phyloP scores from a whole-genome alignment of 1,140 invertebrate species.

The Drosophila tristis region DNA sequence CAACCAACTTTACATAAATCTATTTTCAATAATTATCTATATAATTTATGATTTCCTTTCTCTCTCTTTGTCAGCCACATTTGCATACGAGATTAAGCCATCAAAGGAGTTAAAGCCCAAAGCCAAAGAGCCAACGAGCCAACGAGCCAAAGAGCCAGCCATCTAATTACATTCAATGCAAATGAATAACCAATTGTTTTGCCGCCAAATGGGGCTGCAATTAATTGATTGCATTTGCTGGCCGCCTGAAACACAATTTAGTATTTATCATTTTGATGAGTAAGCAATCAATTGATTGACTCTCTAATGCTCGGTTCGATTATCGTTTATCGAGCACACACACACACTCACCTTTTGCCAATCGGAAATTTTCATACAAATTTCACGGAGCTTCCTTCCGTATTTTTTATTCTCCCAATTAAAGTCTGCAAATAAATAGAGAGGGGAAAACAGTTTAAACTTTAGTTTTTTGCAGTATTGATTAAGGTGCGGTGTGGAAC shows the following conservation, averaged over 20 bases:
- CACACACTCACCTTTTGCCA: slow-evolving; percentile 45
- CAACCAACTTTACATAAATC: slow-evolving; percentile 39
- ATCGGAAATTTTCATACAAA: slow-evolving; percentile 32
- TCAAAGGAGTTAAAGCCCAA: slow-evolving; percentile 57
- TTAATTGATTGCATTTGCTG: slow-evolving; percentile 62
- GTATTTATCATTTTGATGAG: slow-evolving; percentile 18
- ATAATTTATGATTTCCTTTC: slow-evolving; percentile 74
- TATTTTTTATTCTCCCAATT: slow-evolving; percentile 5
- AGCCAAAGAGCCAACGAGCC: slow-evolving; percentile 23
- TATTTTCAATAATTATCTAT: slow-evolving; percentile 28
- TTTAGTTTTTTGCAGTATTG: slow-evolving; percentile 17
- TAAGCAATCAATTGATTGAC: slow-evolving; percentile 4
- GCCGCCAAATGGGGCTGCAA: slow-evolving; percentile 58
- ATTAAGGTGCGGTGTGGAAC: slow-evolving; percentile 19
- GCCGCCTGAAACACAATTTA: slow-evolving; percentile 23
- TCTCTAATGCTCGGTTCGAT: slow-evolving; percentile 4
- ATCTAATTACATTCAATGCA: slow-evolving; percentile 59
- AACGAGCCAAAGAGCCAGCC: slow-evolving; percentile 27
- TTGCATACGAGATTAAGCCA: slow-evolving; percentile 72
- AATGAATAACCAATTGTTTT: slow-evolving; percentile 73
- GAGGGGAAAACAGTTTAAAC: slow-evolving; percentile 3
- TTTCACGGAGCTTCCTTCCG: slow-evolving; percentile 23
- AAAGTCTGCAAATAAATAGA: slow-evolving; percentile 44
- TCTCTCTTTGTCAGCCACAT: slow-evolving; percentile 20
- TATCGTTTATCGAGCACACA: slow-evolving; percentile 12